These are phyloP conservation scores for Drosophila kambysellisi DNA, from an alignment of 2,888 invertebrate species.

Conservation along the genomic window DNA sequence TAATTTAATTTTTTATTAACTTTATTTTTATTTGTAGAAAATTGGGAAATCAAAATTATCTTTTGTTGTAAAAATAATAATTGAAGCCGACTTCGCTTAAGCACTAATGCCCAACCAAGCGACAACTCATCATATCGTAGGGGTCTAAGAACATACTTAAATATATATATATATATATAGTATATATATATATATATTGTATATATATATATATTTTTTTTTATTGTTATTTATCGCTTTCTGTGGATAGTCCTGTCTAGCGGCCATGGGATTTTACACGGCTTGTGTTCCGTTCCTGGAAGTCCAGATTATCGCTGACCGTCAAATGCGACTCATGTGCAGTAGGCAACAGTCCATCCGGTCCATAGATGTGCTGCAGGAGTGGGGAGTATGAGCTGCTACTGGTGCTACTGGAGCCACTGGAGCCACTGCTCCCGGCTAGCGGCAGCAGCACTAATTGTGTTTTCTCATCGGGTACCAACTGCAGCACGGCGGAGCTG, in stretches of 20 bases:
- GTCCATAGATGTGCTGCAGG: slow-evolving; percentile 32
- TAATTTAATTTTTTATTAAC: not conserved
- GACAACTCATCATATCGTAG: slow-evolving; percentile 4
- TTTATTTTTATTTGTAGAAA: not conserved
- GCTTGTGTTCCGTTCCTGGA: slow-evolving; percentile 13
- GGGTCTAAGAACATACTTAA: not conserved
- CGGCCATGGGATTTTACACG: slow-evolving; percentile 46
- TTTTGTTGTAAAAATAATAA: not conserved
- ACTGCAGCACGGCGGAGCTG: slow-evolving; percentile 70
- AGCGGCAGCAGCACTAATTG: slow-evolving; percentile 53
- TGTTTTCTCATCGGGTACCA: slow-evolving; percentile 38
- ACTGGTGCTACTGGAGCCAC: not conserved
- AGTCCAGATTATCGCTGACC: slow-evolving; percentile 61
- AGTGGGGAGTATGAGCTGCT: slow-evolving; percentile 6
- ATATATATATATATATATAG: not conserved
- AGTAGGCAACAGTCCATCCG: slow-evolving; percentile 7
- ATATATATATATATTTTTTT: too few species aligned
- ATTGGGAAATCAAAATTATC: not conserved
- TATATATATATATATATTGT: not conserved
- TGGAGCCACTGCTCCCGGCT: slow-evolving; percentile 2
- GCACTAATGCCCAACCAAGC: slow-evolving; percentile 12
- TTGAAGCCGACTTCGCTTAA: too few species aligned
- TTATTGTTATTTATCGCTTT: too few species aligned
- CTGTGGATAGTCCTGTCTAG: not conserved
- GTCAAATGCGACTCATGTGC: slow-evolving; percentile 21